Evolutionary conservation across 2,888 invertebrate species (phyloP).

Genomic region (Spilosoma lubricipeda): DNA sequence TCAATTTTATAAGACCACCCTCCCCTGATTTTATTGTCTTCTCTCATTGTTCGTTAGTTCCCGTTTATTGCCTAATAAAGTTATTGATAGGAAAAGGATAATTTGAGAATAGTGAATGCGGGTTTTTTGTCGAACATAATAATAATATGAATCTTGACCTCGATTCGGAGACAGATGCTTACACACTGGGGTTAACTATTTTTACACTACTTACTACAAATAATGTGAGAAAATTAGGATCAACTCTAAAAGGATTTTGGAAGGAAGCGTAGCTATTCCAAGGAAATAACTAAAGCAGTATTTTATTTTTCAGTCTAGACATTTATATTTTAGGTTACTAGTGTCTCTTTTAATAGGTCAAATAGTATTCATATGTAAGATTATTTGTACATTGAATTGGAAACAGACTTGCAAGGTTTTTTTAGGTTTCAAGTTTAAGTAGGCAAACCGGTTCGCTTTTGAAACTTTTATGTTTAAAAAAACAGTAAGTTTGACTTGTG

Average conservation of each 20-base stretch:
- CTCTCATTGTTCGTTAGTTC: conserved; percentile 51
- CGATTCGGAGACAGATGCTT: conserved; percentile 14
- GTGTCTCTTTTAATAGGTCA: no score
- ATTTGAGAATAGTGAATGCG: conserved; percentile 42
- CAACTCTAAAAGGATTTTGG: not conserved
- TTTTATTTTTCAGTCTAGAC: no score
- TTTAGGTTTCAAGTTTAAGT: no score
- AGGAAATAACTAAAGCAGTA: no score
- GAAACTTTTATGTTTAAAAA: no score
- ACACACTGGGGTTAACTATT: not conserved
- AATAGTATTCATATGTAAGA: no score
- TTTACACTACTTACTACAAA: not conserved
- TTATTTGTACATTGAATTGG: no score
- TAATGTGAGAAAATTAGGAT: not conserved
- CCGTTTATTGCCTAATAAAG: conserved; percentile 45
- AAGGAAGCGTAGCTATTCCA: no score
- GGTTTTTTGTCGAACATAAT: conserved; percentile 19
- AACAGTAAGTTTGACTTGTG: no score
- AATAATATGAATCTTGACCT: conserved; percentile 17
- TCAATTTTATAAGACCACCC: conserved; percentile 58
- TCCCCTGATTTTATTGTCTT: conserved; percentile 53
- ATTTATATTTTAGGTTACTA: no score
- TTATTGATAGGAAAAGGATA: conserved; percentile 52
- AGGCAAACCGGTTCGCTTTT: no score
- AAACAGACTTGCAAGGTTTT: no score